These are phyloP conservation scores for Scrobipalpa costella DNA, from an alignment of 2,888 invertebrate genomes.

Conservation along the genomic window DNA sequence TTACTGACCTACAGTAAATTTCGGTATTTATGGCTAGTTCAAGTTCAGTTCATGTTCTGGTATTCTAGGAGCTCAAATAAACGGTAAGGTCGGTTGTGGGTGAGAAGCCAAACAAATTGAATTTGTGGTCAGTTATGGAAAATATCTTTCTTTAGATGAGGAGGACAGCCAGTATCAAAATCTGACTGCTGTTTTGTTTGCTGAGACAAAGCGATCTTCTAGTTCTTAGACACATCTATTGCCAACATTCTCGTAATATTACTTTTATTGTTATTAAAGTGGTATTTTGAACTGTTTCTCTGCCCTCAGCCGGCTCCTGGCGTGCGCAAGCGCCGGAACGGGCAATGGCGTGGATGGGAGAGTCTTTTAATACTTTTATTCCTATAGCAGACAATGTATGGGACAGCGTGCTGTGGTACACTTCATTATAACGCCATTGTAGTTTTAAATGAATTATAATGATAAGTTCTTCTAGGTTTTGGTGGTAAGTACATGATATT, in stretches of 20 bases:
- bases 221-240: no score
- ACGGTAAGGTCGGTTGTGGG: neutral
- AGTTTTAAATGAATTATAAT: no score
- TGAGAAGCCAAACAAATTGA: neutral
- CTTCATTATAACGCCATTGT: no score
- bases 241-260: no score
- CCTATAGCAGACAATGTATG: no score
- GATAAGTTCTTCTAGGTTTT: no score
- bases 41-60: neutral
- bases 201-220: no score
- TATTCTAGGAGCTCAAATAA: neutral
- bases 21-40: neutral
- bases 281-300: neutral
- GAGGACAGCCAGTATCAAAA: no score
- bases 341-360: slow-evolving; percentile 14
- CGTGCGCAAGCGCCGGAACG: slow-evolving; percentile 6
- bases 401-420: no score
- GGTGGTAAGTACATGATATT: no score
- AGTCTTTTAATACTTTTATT: neutral
- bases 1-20: neutral
- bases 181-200: no score
- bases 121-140: neutral
- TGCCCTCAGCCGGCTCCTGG: neutral
- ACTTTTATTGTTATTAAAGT: neutral
- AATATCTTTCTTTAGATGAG: no score